These are phyloP conservation scores for Calyptommatus sinebrachiatus DNA, from an alignment of 2,113 vertebrate genomes.

Conservation along the genomic window DNA sequence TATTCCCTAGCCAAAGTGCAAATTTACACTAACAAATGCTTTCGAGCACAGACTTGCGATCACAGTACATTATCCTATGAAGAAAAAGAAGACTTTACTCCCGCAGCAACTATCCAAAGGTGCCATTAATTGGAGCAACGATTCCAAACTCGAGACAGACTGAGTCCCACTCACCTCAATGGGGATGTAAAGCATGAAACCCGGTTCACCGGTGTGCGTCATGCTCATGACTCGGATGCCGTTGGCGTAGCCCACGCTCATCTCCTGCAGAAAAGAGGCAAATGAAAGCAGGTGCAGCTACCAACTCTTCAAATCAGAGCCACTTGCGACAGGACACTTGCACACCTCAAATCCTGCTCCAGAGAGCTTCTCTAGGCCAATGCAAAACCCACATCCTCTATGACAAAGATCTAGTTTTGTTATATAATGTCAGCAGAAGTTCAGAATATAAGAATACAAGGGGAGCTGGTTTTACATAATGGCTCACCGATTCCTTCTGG, in stretches of 20 bases:
- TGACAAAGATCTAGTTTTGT: background rate
- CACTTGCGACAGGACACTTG: too few species aligned
- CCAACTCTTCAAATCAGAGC: too few species aligned
- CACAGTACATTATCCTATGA: background rate
- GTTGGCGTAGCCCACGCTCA: slow-evolving; percentile 98
- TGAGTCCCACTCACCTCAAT: slow-evolving; percentile 84
- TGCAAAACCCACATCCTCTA: background rate
- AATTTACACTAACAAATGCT: background rate
- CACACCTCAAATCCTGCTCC: background rate
- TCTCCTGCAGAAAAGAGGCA: slow-evolving; percentile 79
- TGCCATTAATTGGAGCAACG: background rate
- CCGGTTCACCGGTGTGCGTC: slow-evolving; percentile 97
- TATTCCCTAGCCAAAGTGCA: too few species aligned
- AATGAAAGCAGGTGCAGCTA: slow-evolving; percentile 24
- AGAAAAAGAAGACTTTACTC: too few species aligned
- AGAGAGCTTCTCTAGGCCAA: background rate
- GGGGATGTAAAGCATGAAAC: slow-evolving; percentile 97
- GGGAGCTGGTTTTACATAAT: too few species aligned
- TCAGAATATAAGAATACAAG: too few species aligned
- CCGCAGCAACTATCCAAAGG: rapidly evolving
- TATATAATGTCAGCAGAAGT: too few species aligned
- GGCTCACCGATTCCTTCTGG: too few species aligned
- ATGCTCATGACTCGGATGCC: slow-evolving; percentile 99
- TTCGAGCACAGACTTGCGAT: background rate
- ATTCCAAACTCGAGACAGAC: background rate